Evolutionary conservation across 2,888 invertebrate genomes (phyloP), one percentile per base, ranked within the genome.

Genomic region (Chrysomela aeneicollis): DNA sequence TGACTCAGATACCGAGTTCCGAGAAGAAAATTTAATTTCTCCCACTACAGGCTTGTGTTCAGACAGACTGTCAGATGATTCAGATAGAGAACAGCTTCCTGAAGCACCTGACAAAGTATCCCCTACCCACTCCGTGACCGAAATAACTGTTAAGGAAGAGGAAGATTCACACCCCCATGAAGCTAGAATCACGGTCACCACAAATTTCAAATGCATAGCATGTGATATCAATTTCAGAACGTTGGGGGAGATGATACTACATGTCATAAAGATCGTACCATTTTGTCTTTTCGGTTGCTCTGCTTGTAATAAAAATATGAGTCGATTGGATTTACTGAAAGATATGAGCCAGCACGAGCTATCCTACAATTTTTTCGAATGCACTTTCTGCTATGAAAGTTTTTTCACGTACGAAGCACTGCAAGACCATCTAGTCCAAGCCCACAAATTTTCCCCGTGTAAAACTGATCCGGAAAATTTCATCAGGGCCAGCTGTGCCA

Each of bases 311-410:
- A 18, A 19, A 42, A 9, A 4, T 18, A 42, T 22, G 15, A 22
- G 1, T 8, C 15, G 15, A 10, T 17, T 22, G 22, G 30, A 17
- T 15, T 15, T 57, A 5, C 26, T 42, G 12, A 21, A 53, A 12
- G 47, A 61, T 32, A 61, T 61, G 18, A 37, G 61, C 37, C 21
- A 22, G 21, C 61, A 61, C 47, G 12, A 12, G 18, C 46, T 42
- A 8, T 19, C 22, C 1, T 61, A 50, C 12, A 61, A 61, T 30
- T 61, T 61, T 30, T 59, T 59, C 21, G 46, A 22, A 0, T 63
- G 63, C 18, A n/a, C 18, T n/a, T 9, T 30, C 30, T 63, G 63
- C 46, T 17, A 50, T n/a, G 26, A 42, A 6, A 18, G 30, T 18
- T 63, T 59, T 12, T 47, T 26, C 19, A 12, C 35, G 6, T 55